These are phyloP conservation scores for Chorisops tibialis DNA, from an alignment of 2,888 invertebrate species.

Conservation along the genomic window DNA sequence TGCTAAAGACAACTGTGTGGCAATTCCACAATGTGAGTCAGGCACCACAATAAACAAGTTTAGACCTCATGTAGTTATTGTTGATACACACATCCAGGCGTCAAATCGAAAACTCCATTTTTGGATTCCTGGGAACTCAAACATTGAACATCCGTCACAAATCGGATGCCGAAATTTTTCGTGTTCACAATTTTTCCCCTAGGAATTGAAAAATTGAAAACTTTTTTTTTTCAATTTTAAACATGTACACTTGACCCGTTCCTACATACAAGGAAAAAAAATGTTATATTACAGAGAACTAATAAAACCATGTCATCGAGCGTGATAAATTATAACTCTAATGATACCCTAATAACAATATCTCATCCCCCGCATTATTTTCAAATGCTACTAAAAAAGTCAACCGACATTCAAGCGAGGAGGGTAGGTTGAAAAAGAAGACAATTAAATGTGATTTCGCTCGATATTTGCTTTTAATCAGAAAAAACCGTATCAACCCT, in stretches of 20 bases:
- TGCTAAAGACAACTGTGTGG: too few relatives aligned
- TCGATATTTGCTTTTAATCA: slow-evolving; percentile 15
- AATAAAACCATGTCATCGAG: slow-evolving; percentile 31
- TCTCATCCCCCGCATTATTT: neutral
- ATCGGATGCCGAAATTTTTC: neutral
- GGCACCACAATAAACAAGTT: too few relatives aligned
- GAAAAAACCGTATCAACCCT: slow-evolving; percentile 8
- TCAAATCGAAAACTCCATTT: too few relatives aligned
- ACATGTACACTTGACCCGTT: too few relatives aligned
- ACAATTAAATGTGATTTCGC: slow-evolving; percentile 27
- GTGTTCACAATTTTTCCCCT: neutral
- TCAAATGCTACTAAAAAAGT: neutral
- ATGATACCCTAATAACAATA: slow-evolving; percentile 27
- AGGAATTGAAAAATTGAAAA: neutral
- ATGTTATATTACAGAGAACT: neutral
- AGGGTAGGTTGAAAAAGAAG: slow-evolving; percentile 4
- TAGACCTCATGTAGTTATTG: too few relatives aligned
- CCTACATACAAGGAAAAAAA: too few relatives aligned
- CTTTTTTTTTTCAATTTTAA: slow-evolving; percentile 5
- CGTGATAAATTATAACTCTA: slow-evolving; percentile 30
- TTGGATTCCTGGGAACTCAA: too few relatives aligned
- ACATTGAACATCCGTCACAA: too few relatives aligned
- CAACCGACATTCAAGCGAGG: slow-evolving; percentile 1
- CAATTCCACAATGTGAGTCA: too few relatives aligned
- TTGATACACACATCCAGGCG: too few relatives aligned